Base-by-base conservation (phyloP, 1,140 invertebrate species). In the Charaxes varanes region DNA sequence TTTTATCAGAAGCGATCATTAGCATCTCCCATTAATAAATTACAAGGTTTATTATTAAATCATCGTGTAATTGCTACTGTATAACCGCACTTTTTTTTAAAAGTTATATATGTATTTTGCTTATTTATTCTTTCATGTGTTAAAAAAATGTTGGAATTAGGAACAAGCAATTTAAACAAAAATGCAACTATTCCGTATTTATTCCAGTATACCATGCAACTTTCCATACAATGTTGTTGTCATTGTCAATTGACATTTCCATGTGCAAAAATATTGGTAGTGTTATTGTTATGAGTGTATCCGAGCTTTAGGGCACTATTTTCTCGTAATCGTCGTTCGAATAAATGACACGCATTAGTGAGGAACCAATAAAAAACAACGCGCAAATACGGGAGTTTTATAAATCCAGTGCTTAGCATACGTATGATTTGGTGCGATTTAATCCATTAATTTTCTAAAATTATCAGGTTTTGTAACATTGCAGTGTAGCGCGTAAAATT, bases 311-410 rank as follows among this genome's bases (percentile, higher is more conserved):
- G 58, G 63, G 67, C 66, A 77, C 61, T 78, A 66, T 70, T 77
- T 65, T 62, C 60, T 65, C 67, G 58, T 66, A 62, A 57, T 67
- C 67, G 72, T 53, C 65, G 71, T 72, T 76, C 68, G 73, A 78
- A 76, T 70, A 79, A 80, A 77, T 80, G 73, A 83, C 76, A 80
- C 79, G 79, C 79, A 83, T 76, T 80, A 79, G 74, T 63, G 59
- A 68, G 53, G 73, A 78, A 67, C 79, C 68, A 78, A 77, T 79
- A 79, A 82, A 81, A 82, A 79, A 80, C 71, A 64, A 77, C 72
- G 70, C 73, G 76, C 73, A 81, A 78, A 72, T 74, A 66, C 67
- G 66, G 63, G 62, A 71, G 66, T 71, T 79, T 77, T 74, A 66
- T 73, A 70, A 74, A 76, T 72, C 58, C 53, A 78, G 67, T 78